Evolutionary conservation across 2,888 invertebrate species (phyloP), one percentile per base, ranked within the genome.

Genomic region (Leptinotarsa tumamoca): DNA sequence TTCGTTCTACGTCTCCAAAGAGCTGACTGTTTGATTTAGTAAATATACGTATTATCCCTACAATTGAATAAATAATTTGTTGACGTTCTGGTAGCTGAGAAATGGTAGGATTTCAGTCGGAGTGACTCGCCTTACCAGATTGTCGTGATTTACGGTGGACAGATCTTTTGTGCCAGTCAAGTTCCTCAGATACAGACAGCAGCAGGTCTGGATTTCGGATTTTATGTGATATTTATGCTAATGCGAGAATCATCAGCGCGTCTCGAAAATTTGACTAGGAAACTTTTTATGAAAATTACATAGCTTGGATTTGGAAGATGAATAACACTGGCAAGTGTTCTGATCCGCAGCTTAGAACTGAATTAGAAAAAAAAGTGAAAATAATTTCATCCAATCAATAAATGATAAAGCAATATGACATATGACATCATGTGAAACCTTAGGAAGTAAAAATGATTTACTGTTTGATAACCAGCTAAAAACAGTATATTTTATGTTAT

Each of bases 141-240:
- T 72, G 81, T 78, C 77, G 78, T 87, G 88, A 88, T 88, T 87
- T 88, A 88, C 87, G 85, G 84, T 83, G 84, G 85, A 86, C 87
- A 85, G 83, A 84, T 85, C 88, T 85, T 87, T 88, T 88, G 87
- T 88, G 88, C 86, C 87, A 86, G 87, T 88, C 87, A 88, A 86
- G 84, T 86, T 84, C 83, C 81, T 84, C 84, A 80, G 79, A 63
- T 68, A 68, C 66, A 74, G 79, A 78, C 80, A 78, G 76, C 81
- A 75, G 72, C 80, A 80, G 80, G 78, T 78, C 80, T 78, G 78
- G 79, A 79, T 80, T 80, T 82, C 78, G 80, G 83, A 85, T 86
- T 88, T 88, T 88, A 88, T 88, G 87, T 87, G 88, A 86, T 88
- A 87, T 88, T 88, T 88, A 88, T 88, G 88, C 86, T 87, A 87